These are phyloP conservation scores for Dasypus novemcinctus DNA, from an alignment of 2,113 vertebrate genomes.

Conservation along the genomic window DNA sequence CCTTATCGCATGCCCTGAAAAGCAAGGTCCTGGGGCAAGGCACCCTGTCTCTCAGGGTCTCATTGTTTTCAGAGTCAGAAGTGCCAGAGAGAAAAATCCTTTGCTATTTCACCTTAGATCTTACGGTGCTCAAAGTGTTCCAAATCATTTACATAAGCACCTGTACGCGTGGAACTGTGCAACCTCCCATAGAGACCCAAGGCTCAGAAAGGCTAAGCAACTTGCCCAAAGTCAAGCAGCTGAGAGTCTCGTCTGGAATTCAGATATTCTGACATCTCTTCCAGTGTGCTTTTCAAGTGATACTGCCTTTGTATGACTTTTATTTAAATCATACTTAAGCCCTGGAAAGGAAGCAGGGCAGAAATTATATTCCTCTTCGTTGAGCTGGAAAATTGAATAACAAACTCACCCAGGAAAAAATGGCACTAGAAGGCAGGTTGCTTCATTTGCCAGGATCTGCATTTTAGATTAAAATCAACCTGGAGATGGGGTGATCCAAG, in stretches of 20 bases:
- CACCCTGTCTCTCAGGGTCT: background rate
- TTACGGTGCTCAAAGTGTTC: background rate
- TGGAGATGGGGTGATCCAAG: background rate
- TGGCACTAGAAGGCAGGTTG: background rate
- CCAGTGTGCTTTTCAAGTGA: background rate
- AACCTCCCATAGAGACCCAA: background rate
- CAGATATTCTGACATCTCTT: background rate
- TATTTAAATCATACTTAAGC: background rate
- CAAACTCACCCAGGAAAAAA: background rate
- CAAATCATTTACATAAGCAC: background rate
- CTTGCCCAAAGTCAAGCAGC: background rate
- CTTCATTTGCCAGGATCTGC: background rate
- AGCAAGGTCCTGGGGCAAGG: background rate
- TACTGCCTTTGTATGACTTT: background rate
- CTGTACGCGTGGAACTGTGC: background rate
- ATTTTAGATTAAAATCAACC: background rate
- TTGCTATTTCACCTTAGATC: background rate
- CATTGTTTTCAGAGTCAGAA: background rate
- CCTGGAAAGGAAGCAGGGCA: background rate
- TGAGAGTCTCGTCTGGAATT: background rate
- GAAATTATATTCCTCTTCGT: background rate
- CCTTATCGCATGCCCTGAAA: background rate
- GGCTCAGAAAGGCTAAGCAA: background rate
- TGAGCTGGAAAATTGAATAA: background rate
- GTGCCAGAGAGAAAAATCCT: background rate